Evolutionary conservation across 2,797 vertebrate species (phyloP).

Genomic region (Sciurus vulgaris): DNA sequence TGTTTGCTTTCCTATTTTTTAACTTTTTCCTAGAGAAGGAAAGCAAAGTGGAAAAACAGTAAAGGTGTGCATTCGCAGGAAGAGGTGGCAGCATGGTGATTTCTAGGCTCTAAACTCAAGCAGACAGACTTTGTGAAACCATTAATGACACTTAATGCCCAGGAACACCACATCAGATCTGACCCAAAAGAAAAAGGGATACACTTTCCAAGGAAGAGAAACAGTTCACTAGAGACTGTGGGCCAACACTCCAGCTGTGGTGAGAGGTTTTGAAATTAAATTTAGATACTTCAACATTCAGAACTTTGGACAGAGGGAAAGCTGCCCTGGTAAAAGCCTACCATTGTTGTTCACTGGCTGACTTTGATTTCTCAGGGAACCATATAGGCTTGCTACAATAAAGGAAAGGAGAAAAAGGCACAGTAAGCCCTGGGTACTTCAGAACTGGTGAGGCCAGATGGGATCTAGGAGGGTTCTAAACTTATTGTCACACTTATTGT

Average conservation of each 20-base stretch:
- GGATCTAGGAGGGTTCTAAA: not conserved
- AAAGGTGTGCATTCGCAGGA: not conserved
- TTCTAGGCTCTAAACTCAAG: not conserved
- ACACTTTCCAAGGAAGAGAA: not conserved
- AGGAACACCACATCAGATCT: not conserved
- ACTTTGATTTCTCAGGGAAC: not conserved
- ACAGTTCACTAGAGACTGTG: not conserved
- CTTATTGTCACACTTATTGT: not conserved
- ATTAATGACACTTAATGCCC: not conserved
- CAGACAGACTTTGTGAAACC: not conserved
- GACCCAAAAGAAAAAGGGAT: not conserved
- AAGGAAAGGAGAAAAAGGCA: not conserved
- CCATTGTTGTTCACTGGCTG: not conserved
- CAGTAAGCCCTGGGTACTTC: not conserved
- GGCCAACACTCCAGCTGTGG: fast-evolving
- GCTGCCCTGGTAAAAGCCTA: not conserved
- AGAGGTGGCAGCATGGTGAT: not conserved
- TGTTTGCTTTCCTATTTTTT: no score
- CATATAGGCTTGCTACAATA: not conserved
- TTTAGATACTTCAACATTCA: not conserved
- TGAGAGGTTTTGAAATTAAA: not conserved
- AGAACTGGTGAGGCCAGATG: not conserved
- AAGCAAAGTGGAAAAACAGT: not conserved
- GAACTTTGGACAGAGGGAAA: not conserved
- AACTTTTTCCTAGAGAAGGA: not conserved